Evolutionary conservation across 2,888 invertebrate genomes (phyloP).

Genomic region (Leptogaster cylindrica): DNA sequence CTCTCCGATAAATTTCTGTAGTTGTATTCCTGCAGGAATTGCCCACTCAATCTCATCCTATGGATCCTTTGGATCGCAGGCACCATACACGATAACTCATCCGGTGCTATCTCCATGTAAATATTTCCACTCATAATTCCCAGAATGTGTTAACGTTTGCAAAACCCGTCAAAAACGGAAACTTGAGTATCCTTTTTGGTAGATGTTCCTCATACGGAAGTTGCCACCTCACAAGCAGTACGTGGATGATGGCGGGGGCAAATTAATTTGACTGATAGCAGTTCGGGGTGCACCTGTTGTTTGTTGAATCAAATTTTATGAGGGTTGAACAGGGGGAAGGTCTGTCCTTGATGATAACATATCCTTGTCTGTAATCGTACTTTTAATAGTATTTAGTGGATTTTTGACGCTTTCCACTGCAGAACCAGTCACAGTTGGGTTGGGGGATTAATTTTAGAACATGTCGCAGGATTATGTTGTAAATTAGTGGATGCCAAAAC

Average conservation of each 20-base stretch:
- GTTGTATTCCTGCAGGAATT: no score
- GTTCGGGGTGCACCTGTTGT: slow-evolving; percentile 45
- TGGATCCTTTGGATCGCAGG: not conserved
- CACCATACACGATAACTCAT: slow-evolving; percentile 36
- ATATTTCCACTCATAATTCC: slow-evolving; percentile 45
- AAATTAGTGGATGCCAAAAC: no score
- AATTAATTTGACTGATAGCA: slow-evolving; percentile 46
- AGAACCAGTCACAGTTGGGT: no score
- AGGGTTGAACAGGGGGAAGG: slow-evolving; percentile 39
- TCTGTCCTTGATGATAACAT: slow-evolving; percentile 11
- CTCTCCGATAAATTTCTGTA: slow-evolving; percentile 5
- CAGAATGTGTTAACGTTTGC: slow-evolving; percentile 43
- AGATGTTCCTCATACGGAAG: not conserved
- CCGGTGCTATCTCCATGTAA: slow-evolving; percentile 44
- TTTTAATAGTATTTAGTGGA: no score
- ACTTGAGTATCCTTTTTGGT: slow-evolving; percentile 34
- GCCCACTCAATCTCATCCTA: no score
- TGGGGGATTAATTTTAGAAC: no score
- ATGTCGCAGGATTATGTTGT: no score
- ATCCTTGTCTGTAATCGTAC: no score
- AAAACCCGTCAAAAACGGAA: slow-evolving; percentile 15
- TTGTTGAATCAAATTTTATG: slow-evolving; percentile 43
- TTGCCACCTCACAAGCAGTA: not conserved
- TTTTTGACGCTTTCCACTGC: no score
- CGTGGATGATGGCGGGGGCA: slow-evolving; percentile 2